Conservation (phyloP, 2,888 invertebrate species). For the Athetis lepigone region DNA sequence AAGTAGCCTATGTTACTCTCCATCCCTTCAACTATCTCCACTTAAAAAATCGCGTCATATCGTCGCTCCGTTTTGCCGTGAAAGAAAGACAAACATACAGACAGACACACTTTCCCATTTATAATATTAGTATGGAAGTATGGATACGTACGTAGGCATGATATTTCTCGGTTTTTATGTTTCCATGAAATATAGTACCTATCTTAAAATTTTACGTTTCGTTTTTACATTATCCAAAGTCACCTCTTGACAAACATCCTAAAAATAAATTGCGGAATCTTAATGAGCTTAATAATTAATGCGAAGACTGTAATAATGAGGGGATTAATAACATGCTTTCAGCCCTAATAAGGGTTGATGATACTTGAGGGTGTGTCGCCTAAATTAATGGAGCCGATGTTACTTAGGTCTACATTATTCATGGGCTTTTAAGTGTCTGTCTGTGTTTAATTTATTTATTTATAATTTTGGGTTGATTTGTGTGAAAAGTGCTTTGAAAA, state of each 20-base stretch:
- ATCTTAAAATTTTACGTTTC: too few relatives aligned
- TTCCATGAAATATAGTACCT: too few relatives aligned
- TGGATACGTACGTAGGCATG: too few relatives aligned
- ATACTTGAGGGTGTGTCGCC: slow-evolving; percentile 26
- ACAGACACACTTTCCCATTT: too few relatives aligned
- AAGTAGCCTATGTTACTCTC: too few relatives aligned
- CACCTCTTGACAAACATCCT: background rate
- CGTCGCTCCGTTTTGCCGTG: too few relatives aligned
- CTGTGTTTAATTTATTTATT: slow-evolving; percentile 30
- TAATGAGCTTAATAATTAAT: slow-evolving; percentile 41
- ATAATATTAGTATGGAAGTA: too few relatives aligned
- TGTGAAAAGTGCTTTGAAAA: background rate
- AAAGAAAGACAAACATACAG: too few relatives aligned
- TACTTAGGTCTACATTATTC: slow-evolving; percentile 37
- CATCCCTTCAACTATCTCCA: too few relatives aligned
- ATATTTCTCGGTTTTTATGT: too few relatives aligned
- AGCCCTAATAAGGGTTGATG: slow-evolving; percentile 24
- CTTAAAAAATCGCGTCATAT: too few relatives aligned
- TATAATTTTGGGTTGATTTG: slow-evolving; percentile 24
- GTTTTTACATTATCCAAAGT: too few relatives aligned
- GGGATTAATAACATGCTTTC: slow-evolving; percentile 30
- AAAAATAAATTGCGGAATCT: slow-evolving; percentile 8
- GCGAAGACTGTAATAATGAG: slow-evolving; percentile 25
- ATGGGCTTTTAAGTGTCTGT: slow-evolving; percentile 39
- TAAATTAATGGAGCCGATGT: slow-evolving; percentile 26